phyloP scores from a whole-genome alignment of 2,888 invertebrate genomes.

The Pharmacophagus antenor region DNA sequence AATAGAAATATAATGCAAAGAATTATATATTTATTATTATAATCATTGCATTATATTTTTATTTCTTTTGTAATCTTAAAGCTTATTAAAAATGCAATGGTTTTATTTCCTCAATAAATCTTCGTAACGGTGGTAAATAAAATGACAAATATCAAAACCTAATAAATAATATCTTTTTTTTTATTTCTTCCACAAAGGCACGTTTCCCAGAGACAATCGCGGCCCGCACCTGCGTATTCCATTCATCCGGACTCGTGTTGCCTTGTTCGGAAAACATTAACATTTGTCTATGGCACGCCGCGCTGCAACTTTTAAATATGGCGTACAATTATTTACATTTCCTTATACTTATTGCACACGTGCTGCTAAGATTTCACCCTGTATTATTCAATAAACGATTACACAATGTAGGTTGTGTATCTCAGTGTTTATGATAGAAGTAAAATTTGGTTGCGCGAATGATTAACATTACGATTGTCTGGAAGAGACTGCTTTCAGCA shows the following conservation, averaged over 20 bases:
- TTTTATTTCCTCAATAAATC: slow-evolving; percentile 16
- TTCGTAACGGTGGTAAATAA: slow-evolving; percentile 1
- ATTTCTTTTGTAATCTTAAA: not conserved
- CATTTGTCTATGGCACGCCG: slow-evolving; percentile 36
- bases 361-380: slow-evolving; percentile 28
- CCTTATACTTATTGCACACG: slow-evolving; percentile 36
- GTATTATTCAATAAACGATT: slow-evolving; percentile 6
- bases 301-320: slow-evolving; percentile 35
- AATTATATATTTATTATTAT: too few species aligned
- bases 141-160: slow-evolving; percentile 18
- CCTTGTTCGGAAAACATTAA: slow-evolving; percentile 39
- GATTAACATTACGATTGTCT: too few species aligned
- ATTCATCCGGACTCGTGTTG: slow-evolving; percentile 45
- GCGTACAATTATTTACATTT: slow-evolving; percentile 35
- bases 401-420: not conserved
- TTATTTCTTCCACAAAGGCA: slow-evolving; percentile 30
- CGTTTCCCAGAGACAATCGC: slow-evolving; percentile 27
- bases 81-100: not conserved
- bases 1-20: too few species aligned
- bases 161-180: slow-evolving; percentile 18
- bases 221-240: slow-evolving; percentile 57
- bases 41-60: too few species aligned
- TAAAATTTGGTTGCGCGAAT: not conserved
- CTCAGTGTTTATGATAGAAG: not conserved
- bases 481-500: too few species aligned